phyloP scores from a whole-genome alignment of 2,888 invertebrate genomes.

The Protonemura montana region DNA sequence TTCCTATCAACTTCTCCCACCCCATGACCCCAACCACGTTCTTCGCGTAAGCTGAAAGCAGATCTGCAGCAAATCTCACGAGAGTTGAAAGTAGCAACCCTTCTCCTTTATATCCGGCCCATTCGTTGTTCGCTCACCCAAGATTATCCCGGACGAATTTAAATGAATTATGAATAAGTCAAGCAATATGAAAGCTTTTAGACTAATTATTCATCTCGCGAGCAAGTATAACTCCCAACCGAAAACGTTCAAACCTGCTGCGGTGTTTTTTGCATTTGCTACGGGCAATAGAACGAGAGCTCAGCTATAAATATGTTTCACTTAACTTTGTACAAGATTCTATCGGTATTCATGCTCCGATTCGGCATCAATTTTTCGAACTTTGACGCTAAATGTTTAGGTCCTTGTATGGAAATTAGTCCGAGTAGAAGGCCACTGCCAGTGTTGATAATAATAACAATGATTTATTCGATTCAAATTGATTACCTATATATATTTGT shows the following conservation, averaged over 20 bases:
- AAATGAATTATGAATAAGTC: conserved; percentile 40
- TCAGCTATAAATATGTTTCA: no score
- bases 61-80: not conserved
- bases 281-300: no score
- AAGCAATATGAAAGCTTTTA: conserved; percentile 39
- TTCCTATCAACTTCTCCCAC: not conserved
- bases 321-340: no score
- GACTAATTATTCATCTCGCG: conserved; percentile 33
- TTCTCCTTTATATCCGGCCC: conserved; percentile 23
- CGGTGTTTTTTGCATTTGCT: no score
- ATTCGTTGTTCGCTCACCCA: not conserved
- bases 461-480: no score
- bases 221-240: not conserved
- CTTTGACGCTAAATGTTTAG: no score
- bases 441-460: no score
- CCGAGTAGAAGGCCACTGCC: no score
- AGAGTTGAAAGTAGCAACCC: not conserved
- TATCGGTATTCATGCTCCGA: no score
- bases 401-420: no score
- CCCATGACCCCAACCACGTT: not conserved
- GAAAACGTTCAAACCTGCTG: not conserved
- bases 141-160: conserved; percentile 33
- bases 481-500: no score
- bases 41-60: not conserved
- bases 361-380: no score